Conservation (phyloP, 2,797 vertebrate genomes). For the Sebastes diploproa region DNA sequence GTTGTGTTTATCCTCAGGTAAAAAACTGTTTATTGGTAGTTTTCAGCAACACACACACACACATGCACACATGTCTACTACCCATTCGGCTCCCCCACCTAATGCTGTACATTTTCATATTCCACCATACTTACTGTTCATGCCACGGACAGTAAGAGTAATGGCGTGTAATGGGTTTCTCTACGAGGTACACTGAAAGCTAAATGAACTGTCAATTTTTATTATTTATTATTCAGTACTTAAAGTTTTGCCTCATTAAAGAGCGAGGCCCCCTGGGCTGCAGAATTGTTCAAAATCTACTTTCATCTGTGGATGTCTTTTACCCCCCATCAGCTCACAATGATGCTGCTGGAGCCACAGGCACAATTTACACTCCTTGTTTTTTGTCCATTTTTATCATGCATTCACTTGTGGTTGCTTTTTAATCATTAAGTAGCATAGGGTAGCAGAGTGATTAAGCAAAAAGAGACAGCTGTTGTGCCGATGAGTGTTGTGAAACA, state of each 20-base stretch:
- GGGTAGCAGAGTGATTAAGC: constrained; percentile 70
- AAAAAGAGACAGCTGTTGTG: constrained; percentile 63
- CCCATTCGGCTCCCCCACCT: constrained; percentile 27
- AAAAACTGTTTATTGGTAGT: neutral
- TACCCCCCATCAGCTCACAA: constrained; percentile 90
- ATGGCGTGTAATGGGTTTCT: constrained; percentile 97
- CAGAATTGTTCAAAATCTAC: constrained; percentile 97
- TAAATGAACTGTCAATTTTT: constrained; percentile 99
- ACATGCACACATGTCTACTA: neutral
- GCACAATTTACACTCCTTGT: constrained; percentile 82
- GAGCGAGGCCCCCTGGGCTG: constrained; percentile 91
- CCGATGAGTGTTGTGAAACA: constrained; percentile 24
- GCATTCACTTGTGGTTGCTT: constrained; percentile 75
- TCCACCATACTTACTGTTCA: constrained; percentile 92
- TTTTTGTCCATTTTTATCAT: constrained; percentile 79
- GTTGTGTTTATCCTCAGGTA: neutral
- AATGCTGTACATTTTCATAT: constrained; percentile 52
- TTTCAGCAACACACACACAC: constrained; percentile 3
- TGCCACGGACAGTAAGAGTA: constrained; percentile 93
- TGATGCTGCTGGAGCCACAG: constrained; percentile 88
- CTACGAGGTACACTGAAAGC: constrained; percentile 96
- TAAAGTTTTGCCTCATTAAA: constrained; percentile 99
- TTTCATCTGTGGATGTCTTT: constrained; percentile 95
- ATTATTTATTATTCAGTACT: constrained; percentile 99
- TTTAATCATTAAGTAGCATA: constrained; percentile 76